Evolutionary conservation across 2,113 vertebrate species (phyloP).

Genomic region (Nematolebias whitei): DNA sequence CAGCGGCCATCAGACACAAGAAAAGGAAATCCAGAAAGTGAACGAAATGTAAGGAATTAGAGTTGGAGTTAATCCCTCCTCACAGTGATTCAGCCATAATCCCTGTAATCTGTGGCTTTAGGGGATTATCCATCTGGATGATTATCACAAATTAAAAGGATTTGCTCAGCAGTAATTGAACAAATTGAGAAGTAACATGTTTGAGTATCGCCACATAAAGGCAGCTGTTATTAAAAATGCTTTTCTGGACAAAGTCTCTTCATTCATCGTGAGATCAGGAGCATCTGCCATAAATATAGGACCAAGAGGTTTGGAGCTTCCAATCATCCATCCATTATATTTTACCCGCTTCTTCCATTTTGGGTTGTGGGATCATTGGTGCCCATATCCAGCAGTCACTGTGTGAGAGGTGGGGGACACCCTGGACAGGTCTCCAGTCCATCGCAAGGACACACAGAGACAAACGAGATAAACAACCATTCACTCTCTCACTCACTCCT

Average conservation of each 20-base stretch:
- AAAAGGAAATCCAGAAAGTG: slow-evolving; percentile 58
- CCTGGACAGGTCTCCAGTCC: too few relatives aligned
- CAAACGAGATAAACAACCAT: too few relatives aligned
- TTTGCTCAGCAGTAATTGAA: slow-evolving; percentile 57
- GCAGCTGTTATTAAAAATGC: not conserved
- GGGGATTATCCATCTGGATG: slow-evolving; percentile 72
- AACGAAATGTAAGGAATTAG: slow-evolving; percentile 49
- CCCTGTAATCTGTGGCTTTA: slow-evolving; percentile 70
- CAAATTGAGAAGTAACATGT: slow-evolving; percentile 14
- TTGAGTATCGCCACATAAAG: not conserved
- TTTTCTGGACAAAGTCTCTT: not conserved
- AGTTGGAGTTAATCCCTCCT: slow-evolving; percentile 58
- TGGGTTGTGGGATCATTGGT: too few relatives aligned
- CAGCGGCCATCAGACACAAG: not conserved
- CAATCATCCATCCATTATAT: too few relatives aligned
- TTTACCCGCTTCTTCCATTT: too few relatives aligned
- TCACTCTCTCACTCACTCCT: too few relatives aligned
- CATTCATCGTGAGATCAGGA: too few relatives aligned
- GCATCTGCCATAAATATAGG: too few relatives aligned
- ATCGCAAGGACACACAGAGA: too few relatives aligned
- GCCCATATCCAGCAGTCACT: too few relatives aligned
- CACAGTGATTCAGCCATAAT: slow-evolving; percentile 59
- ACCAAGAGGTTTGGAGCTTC: too few relatives aligned
- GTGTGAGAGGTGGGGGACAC: too few relatives aligned
- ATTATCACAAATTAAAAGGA: slow-evolving; percentile 67